phyloP scores from a whole-genome alignment of 2,797 vertebrate genomes.

The Vireo griseus region DNA sequence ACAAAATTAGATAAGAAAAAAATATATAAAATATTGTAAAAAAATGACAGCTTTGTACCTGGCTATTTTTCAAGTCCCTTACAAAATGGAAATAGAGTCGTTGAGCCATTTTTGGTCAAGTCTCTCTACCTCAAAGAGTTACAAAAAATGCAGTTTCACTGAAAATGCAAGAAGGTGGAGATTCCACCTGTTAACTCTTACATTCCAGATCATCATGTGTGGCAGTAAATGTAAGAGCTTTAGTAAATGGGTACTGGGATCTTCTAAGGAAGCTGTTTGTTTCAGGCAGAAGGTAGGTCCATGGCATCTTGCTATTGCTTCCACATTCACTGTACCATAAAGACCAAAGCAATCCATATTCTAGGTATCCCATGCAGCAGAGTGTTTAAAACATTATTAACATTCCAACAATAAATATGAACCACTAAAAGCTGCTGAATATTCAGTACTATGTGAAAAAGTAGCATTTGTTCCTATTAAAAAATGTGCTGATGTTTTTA shows the following conservation, averaged over 20 bases:
- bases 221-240: background rate
- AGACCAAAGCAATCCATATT: background rate
- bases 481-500: background rate
- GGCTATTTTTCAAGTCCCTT: background rate
- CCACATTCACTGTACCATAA: background rate
- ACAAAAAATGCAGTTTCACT: accelerated
- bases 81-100: background rate
- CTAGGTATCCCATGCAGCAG: background rate
- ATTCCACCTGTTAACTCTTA: background rate
- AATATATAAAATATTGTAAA: background rate
- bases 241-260: background rate
- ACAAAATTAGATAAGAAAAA: background rate
- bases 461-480: background rate
- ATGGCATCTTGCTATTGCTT: background rate
- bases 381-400: background rate
- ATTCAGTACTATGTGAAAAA: background rate
- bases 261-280: background rate
- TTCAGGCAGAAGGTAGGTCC: background rate
- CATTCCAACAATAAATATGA: background rate
- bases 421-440: background rate
- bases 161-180: background rate
- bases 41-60: background rate
- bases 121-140: background rate
- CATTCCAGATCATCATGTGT: background rate
- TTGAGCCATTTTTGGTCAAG: background rate